Percentiles rank a stretch among this genome's conserved stretches.
Conservation (phyloP, 1,140 invertebrate genomes). For the Piezodorus guildinii region DNA sequence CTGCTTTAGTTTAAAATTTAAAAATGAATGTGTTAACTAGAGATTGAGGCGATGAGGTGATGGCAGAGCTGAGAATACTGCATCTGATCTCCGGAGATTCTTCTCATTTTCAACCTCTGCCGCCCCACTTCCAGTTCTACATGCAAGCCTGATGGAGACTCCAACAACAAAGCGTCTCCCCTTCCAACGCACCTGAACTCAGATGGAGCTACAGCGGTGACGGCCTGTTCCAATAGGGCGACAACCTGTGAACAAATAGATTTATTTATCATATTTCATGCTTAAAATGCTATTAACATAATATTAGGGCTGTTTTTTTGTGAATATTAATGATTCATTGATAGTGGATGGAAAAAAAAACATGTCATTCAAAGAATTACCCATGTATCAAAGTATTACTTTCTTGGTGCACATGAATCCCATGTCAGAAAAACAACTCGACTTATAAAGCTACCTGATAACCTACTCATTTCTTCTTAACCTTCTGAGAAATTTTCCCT, state of each 20-base stretch:
- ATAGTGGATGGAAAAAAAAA: no score
- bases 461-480: no score
- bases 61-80: conserved; percentile 84
- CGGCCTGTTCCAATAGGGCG: conserved; percentile 66
- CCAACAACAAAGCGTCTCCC: conserved; percentile 25
- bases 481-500: no score
- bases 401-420: no score
- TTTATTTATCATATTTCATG: neutral
- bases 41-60: conserved; percentile 78
- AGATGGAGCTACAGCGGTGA: conserved; percentile 64
- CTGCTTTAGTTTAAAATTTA: neutral
- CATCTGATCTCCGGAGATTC: conserved; percentile 82
- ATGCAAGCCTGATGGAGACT: conserved; percentile 27
- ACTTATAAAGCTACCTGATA: no score
- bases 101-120: conserved; percentile 73
- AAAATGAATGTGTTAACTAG: conserved; percentile 30
- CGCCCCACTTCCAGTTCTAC: conserved; percentile 20
- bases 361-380: no score
- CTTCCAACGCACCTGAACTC: conserved; percentile 45
- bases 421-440: no score
- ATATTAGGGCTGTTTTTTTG: no score
- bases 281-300: neutral
- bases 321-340: no score
- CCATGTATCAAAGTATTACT: no score
- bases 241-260: conserved; percentile 56